Evolutionary conservation across 2,113 vertebrate species (phyloP).

Genomic region (Typhlomys cinereus): DNA sequence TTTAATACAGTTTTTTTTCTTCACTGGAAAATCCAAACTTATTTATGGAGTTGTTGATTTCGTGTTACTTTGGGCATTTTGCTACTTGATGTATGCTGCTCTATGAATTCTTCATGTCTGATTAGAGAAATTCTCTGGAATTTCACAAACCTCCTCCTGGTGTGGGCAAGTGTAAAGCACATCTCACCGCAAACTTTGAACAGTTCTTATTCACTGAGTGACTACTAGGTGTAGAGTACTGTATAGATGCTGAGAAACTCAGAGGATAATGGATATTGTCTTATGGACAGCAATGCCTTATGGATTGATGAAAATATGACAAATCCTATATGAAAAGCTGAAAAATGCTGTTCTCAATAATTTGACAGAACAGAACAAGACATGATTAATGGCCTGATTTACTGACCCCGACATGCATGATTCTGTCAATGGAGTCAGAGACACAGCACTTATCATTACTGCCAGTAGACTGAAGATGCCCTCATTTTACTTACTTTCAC

Average conservation of each 20-base stretch:
- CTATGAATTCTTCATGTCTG: background rate
- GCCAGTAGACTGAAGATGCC: background rate
- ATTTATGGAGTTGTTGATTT: background rate
- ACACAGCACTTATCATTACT: background rate
- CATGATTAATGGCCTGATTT: background rate
- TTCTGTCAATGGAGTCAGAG: background rate
- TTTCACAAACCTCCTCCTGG: background rate
- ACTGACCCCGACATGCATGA: fast-evolving
- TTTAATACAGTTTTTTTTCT: background rate
- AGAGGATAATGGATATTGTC: background rate
- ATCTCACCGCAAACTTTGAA: background rate
- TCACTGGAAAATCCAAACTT: background rate
- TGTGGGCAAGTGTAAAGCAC: background rate
- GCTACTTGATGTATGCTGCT: background rate
- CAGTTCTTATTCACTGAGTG: background rate
- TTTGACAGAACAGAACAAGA: background rate
- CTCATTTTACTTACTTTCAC: no score
- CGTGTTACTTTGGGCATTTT: constrained; percentile 14
- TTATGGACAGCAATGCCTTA: background rate
- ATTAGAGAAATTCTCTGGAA: background rate
- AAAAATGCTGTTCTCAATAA: background rate
- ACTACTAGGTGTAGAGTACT: background rate
- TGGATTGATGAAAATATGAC: constrained; percentile 2
- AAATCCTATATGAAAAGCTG: background rate
- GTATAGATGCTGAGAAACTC: background rate